phyloP scores from a whole-genome alignment of 1,140 invertebrate species.

The Rhopalosiphum maidis region DNA sequence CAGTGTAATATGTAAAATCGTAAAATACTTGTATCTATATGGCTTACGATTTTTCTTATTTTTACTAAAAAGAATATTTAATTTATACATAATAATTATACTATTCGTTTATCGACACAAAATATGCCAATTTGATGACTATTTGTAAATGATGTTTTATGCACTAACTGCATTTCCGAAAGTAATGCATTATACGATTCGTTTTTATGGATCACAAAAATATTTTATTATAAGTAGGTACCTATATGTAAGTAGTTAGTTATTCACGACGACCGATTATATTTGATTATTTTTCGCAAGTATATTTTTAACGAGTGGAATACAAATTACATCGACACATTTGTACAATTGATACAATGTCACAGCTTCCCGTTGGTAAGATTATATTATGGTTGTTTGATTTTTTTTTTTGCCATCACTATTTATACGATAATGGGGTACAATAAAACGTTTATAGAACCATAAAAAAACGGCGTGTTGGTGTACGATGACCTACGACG shows the following conservation, averaged over 20 bases:
- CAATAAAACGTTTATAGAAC: not conserved
- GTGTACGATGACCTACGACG: too few relatives aligned
- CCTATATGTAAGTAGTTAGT: not conserved
- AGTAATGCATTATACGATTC: not conserved
- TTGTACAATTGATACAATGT: not conserved
- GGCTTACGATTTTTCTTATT: slow-evolving; percentile 24
- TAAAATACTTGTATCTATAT: not conserved
- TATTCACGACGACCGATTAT: not conserved
- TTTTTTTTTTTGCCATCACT: not conserved
- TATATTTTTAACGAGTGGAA: not conserved
- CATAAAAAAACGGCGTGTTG: not conserved
- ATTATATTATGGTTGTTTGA: not conserved
- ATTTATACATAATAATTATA: not conserved
- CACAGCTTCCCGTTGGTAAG: too few relatives aligned
- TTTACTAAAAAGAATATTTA: not conserved
- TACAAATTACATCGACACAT: not conserved
- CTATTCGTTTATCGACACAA: not conserved
- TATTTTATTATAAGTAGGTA: too few relatives aligned
- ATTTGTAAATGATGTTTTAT: not conserved
- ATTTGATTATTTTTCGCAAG: not conserved
- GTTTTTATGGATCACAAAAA: not conserved
- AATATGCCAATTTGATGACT: not conserved
- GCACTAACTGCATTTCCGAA: not conserved
- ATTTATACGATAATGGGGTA: not conserved
- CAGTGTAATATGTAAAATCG: not conserved